A percentile compares a stretch with the other conserved stretches of the same genome.
Evolutionary conservation across 1,140 invertebrate genomes (phyloP).

Genomic region (Neodiprion virginianus): DNA sequence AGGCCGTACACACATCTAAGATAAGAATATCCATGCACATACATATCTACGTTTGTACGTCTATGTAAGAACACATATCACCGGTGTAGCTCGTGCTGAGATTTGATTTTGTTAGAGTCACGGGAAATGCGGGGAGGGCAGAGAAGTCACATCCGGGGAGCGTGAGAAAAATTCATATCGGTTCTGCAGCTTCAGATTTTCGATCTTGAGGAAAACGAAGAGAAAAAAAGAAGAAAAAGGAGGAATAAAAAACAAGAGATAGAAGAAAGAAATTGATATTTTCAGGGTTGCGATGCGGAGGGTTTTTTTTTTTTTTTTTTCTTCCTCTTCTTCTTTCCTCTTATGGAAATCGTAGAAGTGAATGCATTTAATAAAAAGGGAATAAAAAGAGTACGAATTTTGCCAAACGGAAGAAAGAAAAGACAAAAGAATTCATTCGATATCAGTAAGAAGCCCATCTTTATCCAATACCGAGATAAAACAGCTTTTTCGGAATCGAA

Average conservation of each 20-base stretch:
- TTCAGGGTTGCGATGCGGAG: background rate
- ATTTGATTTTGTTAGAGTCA: background rate
- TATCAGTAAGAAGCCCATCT: background rate
- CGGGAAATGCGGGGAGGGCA: background rate
- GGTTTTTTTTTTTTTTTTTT: background rate
- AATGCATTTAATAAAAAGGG: background rate
- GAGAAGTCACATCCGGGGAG: background rate
- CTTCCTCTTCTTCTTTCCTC: background rate
- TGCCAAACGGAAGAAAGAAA: background rate
- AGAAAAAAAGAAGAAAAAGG: background rate
- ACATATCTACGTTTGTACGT: too few relatives aligned
- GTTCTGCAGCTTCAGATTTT: background rate
- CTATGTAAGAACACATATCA: background rate
- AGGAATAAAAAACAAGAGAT: background rate
- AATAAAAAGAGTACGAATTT: background rate
- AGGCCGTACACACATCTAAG: too few relatives aligned
- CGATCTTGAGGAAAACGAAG: background rate
- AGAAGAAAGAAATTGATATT: background rate
- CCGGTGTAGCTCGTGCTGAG: background rate
- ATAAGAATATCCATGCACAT: too few relatives aligned
- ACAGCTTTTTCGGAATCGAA: too few relatives aligned
- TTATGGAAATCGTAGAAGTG: background rate
- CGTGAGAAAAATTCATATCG: conserved; percentile 10
- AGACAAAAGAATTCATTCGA: background rate
- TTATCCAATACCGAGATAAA: background rate